Base-by-base conservation (phyloP, 2,113 vertebrate genomes). In the Dipodomys ordii region DNA sequence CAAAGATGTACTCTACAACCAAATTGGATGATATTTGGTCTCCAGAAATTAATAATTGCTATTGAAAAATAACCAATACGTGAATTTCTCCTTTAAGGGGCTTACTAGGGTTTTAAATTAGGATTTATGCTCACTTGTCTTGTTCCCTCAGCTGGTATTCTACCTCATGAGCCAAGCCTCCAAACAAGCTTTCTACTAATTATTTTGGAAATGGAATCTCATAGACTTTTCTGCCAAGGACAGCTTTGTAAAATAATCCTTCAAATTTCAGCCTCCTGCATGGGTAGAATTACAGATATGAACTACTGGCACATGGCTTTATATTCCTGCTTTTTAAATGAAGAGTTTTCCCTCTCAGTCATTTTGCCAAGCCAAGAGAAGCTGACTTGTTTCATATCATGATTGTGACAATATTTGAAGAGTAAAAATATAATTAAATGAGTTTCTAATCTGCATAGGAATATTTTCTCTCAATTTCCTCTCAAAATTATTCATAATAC, bases 401-500 rank as follows among this genome's bases (percentile, higher is more conserved):
- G 20, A 83, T 32, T 87, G 6, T 39, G 25, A 28, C 1, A 49
- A 83, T 73, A 46, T 15, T 73, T 85, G 57, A 92, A 57, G 78
- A 84, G 73, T 81, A 46, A 87, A 65, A 11, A 85, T 39, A 81
- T 68, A 80, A 90, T 87, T 93, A 85, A 89, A 87, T 72, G 60
- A 39, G 35, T 77, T 80, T 94, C 46, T 78, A 78, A 85, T 85
- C 60, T 82, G 15, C 28, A 81, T 88, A 23, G 39, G 23, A 53
- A 68, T 67, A 62, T 8, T 84, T 22, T 23, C 69, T 94, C 92
- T 81, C 25, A 85, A 79, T 79, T 90, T 90, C n/a, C 87, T 82
- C 32, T 88, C 39, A 79, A 87, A 82, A 69, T 85, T 88, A 62
- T 19, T 88, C 88, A 64, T 85, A 94, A 95, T 69, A 35, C 92